These are phyloP conservation scores for Tyria jacobaeae DNA, from an alignment of 2,888 invertebrate species.

Conservation along the genomic window DNA sequence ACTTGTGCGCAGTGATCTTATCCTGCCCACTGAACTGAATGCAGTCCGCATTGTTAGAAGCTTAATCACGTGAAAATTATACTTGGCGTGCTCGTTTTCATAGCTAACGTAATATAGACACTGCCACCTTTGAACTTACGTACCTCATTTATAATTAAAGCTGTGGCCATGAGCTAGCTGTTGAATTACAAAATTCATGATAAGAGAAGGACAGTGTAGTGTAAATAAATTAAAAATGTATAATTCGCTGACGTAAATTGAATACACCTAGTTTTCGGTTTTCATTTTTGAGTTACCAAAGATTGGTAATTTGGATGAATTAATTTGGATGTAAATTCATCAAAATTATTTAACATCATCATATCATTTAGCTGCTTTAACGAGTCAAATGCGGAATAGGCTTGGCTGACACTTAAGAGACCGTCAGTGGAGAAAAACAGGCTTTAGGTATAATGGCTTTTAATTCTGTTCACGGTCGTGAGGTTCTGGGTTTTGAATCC, in stretches of 20 bases:
- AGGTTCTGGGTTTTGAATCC: too few relatives aligned
- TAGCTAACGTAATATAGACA: background rate
- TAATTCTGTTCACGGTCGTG: too few relatives aligned
- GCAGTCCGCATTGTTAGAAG: constrained; percentile 35
- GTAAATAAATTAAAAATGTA: constrained; percentile 1
- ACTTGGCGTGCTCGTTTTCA: constrained; percentile 30
- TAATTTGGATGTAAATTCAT: too few relatives aligned
- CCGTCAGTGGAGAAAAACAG: too few relatives aligned
- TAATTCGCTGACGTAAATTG: background rate
- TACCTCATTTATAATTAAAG: constrained; percentile 5
- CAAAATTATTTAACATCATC: too few relatives aligned
- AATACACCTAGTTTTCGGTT: too few relatives aligned
- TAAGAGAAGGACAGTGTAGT: background rate
- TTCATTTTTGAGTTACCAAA: too few relatives aligned
- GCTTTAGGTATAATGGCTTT: too few relatives aligned
- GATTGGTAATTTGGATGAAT: too few relatives aligned
- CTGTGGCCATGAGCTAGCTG: background rate
- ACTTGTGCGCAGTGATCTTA: constrained; percentile 55
- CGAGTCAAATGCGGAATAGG: too few relatives aligned
- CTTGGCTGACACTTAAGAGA: too few relatives aligned
- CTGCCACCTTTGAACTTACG: background rate
- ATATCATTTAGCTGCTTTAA: too few relatives aligned
- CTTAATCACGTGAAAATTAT: constrained; percentile 54
- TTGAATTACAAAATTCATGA: constrained; percentile 9
- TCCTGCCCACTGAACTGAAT: constrained; percentile 22